These are phyloP conservation scores for Noctua fimbriata DNA, from an alignment of 2,888 invertebrate genomes.

Conservation along the genomic window DNA sequence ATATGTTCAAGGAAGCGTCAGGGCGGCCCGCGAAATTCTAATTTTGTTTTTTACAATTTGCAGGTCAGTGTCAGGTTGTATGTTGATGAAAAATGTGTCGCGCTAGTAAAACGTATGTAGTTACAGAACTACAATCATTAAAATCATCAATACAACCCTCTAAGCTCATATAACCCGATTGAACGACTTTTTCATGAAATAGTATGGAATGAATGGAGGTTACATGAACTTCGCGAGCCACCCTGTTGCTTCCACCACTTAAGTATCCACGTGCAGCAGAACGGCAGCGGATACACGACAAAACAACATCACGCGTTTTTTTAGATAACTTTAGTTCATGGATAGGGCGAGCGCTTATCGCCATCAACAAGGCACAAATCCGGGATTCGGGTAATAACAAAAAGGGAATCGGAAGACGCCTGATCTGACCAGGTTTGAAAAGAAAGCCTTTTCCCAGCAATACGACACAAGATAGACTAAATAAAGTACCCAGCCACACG, in stretches of 20 bases:
- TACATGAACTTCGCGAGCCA: too few species aligned
- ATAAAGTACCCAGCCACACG: background rate
- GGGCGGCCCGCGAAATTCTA: too few species aligned
- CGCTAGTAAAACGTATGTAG: too few species aligned
- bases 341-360: background rate
- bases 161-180: too few species aligned
- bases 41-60: too few species aligned
- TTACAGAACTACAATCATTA: too few species aligned
- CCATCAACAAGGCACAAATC: background rate
- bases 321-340: background rate
- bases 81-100: too few species aligned
- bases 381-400: background rate
- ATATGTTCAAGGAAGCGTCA: background rate
- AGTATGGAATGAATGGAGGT: too few species aligned
- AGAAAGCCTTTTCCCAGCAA: background rate
- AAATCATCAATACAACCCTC: too few species aligned
- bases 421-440: background rate
- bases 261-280: background rate
- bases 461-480: background rate
- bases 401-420: background rate
- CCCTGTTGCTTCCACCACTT: background rate
- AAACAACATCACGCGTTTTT: too few species aligned
- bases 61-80: too few species aligned
- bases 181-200: too few species aligned
- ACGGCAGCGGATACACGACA: background rate